Conservation (phyloP, 2,797 vertebrate genomes). For the Myripristis murdjan region DNA sequence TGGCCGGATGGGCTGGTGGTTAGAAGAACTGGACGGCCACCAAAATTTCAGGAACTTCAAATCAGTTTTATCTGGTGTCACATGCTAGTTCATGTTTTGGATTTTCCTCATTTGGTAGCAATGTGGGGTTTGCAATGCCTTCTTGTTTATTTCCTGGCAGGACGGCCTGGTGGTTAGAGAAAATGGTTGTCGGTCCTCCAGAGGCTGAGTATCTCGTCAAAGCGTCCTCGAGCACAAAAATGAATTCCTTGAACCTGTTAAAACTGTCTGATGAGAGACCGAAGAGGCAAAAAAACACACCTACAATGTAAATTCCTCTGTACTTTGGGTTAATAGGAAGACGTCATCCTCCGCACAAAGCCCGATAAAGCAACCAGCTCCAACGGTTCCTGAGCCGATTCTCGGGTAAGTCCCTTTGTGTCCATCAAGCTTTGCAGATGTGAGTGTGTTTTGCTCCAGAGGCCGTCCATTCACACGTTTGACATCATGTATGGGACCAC, state of each 20-base stretch:
- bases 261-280: constrained; percentile 30
- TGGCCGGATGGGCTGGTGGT: too few relatives aligned
- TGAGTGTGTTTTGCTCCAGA: constrained; percentile 26
- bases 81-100: too few relatives aligned
- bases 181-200: constrained; percentile 38
- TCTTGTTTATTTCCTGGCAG: too few relatives aligned
- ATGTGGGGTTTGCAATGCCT: too few relatives aligned
- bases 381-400: constrained; percentile 33
- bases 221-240: too few relatives aligned
- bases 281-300: neutral
- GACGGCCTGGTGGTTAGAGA: neutral
- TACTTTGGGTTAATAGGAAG: constrained; percentile 14
- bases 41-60: too few relatives aligned
- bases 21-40: too few relatives aligned
- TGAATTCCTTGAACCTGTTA: too few relatives aligned
- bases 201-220: too few relatives aligned
- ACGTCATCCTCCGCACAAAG: constrained; percentile 44
- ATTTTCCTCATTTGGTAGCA: too few relatives aligned
- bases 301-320: constrained; percentile 41
- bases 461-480: constrained; percentile 46
- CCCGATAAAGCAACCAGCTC: neutral
- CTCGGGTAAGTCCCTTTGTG: constrained; percentile 58
- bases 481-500: constrained; percentile 57
- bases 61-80: too few relatives aligned
- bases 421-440: constrained; percentile 18